These are phyloP conservation scores for Meandrina meandrites DNA, from an alignment of 92 coral and sea anemone species.

Conservation along the genomic window DNA sequence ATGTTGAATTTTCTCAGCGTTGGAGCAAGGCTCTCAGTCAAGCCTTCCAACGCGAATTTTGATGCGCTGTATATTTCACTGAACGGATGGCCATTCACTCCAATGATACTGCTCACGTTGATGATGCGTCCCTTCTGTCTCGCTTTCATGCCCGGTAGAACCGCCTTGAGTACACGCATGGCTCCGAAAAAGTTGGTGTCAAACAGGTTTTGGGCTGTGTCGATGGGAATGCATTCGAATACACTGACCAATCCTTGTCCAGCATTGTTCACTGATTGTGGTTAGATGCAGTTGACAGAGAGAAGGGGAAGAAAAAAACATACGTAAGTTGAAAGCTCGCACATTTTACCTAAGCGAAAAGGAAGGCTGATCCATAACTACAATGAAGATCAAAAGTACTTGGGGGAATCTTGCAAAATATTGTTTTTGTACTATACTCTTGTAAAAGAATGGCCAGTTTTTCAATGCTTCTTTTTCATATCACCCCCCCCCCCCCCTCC, in stretches of 20 bases:
- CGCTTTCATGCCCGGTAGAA: conserved; percentile 84
- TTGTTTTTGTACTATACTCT: too few relatives aligned
- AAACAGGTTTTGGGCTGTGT: conserved; percentile 60
- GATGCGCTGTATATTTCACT: conserved; percentile 81
- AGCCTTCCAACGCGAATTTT: conserved; percentile 88
- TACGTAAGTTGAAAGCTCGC: background rate
- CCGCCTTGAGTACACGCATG: conserved; percentile 74
- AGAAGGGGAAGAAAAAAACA: background rate
- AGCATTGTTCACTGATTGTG: conserved; percentile 82
- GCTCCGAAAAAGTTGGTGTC: conserved; percentile 86
- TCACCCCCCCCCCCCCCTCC: too few relatives aligned
- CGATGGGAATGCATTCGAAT: conserved; percentile 71
- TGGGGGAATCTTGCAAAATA: too few relatives aligned
- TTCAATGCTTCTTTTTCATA: too few relatives aligned
- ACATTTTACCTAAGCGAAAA: too few relatives aligned
- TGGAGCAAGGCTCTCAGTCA: conserved; percentile 87
- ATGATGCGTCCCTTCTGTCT: conserved; percentile 78
- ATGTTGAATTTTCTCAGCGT: conserved; percentile 70
- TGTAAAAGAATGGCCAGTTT: too few relatives aligned
- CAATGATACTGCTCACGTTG: conserved; percentile 76
- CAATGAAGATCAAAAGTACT: too few relatives aligned
- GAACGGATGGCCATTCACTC: conserved; percentile 78
- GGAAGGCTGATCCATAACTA: too few relatives aligned
- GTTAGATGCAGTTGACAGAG: background rate
- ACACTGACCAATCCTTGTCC: conserved; percentile 83